phyloP scores from a whole-genome alignment of 2,113 vertebrate species.

The Oncorhynchus gorbuscha region DNA sequence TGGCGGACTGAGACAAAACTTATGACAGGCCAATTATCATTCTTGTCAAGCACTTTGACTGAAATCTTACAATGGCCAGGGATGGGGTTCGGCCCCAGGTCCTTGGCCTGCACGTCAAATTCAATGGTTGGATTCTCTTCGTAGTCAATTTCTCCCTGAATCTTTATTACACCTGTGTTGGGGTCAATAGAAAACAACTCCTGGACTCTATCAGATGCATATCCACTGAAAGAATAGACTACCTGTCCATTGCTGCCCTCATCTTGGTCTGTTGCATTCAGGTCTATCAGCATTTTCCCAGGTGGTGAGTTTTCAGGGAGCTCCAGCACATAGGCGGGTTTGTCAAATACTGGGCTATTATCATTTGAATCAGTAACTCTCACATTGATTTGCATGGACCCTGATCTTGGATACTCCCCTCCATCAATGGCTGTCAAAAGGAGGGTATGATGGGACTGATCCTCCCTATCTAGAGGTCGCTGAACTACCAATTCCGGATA shows the following conservation, averaged over 20 bases:
- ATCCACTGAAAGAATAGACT: conserved; percentile 94
- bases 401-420: conserved; percentile 90
- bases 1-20: conserved; percentile 95
- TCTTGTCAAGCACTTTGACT: conserved; percentile 91
- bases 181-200: conserved; percentile 96
- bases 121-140: conserved; percentile 94
- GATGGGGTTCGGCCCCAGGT: conserved; percentile 95
- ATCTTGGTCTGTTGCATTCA: conserved; percentile 95
- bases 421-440: conserved; percentile 94
- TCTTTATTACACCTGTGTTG: conserved; percentile 89
- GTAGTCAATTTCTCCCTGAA: conserved; percentile 95
- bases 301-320: conserved; percentile 87
- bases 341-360: conserved; percentile 95
- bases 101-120: conserved; percentile 97
- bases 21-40: conserved; percentile 95
- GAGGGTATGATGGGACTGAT: conserved; percentile 94
- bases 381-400: conserved; percentile 94
- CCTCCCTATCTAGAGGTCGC: conserved; percentile 94
- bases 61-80: conserved; percentile 97
- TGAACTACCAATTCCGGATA: conserved; percentile 96
- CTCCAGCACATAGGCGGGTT: conserved; percentile 91
- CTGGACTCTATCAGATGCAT: conserved; percentile 89
- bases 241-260: conserved; percentile 96
- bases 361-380: conserved; percentile 98
- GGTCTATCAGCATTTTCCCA: conserved; percentile 89